Percentiles rank a stretch among this genome's conserved stretches.
Conservation (phyloP, 2,113 vertebrate genomes). For the Entelurus aequoreus region DNA sequence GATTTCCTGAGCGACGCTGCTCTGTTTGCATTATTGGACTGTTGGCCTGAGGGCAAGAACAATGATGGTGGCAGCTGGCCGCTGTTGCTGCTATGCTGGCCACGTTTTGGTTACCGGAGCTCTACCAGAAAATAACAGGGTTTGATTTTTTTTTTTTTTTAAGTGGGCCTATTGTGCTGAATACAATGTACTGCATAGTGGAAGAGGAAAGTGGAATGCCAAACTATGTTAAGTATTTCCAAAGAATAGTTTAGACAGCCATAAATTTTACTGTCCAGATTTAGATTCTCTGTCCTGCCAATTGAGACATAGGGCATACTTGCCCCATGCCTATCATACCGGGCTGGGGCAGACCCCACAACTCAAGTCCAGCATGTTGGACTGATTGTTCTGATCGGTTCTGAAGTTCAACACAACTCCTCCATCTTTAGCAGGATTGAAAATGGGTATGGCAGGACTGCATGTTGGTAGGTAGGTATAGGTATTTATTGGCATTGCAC, state of each 20-base stretch:
- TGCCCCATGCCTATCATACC: too few relatives aligned
- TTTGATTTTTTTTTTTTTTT: conserved; percentile 5
- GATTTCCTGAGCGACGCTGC: conserved; percentile 23
- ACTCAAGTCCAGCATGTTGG: too few relatives aligned
- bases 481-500: too few relatives aligned
- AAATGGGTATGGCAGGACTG: too few relatives aligned
- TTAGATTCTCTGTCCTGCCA: conserved; percentile 2
- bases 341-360: too few relatives aligned
- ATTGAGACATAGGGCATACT: too few relatives aligned
- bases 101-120: conserved; percentile 33
- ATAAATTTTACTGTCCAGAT: conserved; percentile 10
- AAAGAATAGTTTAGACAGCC: conserved; percentile 14
- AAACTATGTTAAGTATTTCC: conserved; percentile 26
- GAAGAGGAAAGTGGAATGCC: conserved; percentile 18
- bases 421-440: too few relatives aligned
- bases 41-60: conserved; percentile 26
- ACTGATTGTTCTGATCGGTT: too few relatives aligned
- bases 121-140: conserved; percentile 32
- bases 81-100: conserved; percentile 14
- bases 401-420: too few relatives aligned
- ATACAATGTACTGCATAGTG: conserved; percentile 27
- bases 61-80: conserved; percentile 30
- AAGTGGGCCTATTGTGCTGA: conserved; percentile 29
- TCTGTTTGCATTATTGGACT: conserved; percentile 25
- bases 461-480: too few relatives aligned